phyloP scores from a whole-genome alignment of 30 jellyfish, hydroid and myxozoan genomes.

The Cassiopea xamachana region DNA sequence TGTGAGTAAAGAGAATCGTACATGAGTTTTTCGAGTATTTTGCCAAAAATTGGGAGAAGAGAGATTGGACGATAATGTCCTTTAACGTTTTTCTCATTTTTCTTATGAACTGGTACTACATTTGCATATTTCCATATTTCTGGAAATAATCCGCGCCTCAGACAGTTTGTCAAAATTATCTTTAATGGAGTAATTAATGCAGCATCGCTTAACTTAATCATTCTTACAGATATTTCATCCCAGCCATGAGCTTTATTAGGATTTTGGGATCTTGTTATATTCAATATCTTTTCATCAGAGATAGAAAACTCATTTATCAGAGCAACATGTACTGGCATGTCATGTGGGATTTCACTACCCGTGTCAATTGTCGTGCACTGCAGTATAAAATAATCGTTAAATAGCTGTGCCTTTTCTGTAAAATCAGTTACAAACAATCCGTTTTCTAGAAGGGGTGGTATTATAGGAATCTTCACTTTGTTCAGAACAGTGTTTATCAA shows the following conservation, averaged over 20 bases:
- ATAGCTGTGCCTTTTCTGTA: slow-evolving; percentile 70
- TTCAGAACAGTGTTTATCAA: slow-evolving; percentile 63
- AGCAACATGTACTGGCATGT: slow-evolving; percentile 33
- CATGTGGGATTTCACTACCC: slow-evolving; percentile 71
- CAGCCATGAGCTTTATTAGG: slow-evolving; percentile 54
- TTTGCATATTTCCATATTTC: slow-evolving; percentile 65
- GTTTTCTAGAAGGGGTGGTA: slow-evolving; percentile 73
- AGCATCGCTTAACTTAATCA: slow-evolving; percentile 66
- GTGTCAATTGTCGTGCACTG: slow-evolving; percentile 76
- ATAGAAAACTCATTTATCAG: slow-evolving; percentile 47
- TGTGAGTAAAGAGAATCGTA: slow-evolving; percentile 62
- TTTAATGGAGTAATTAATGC: slow-evolving; percentile 59
- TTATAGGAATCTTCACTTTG: slow-evolving; percentile 69
- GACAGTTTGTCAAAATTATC: slow-evolving; percentile 39
- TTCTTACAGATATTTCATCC: slow-evolving; percentile 63
- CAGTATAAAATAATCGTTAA: slow-evolving; percentile 64
- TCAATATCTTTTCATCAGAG: slow-evolving; percentile 62
- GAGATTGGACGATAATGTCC: slow-evolving; percentile 49
- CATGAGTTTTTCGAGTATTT: slow-evolving; percentile 49
- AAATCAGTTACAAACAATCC: slow-evolving; percentile 75
- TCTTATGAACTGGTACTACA: slow-evolving; percentile 59
- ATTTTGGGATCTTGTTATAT: slow-evolving; percentile 15
- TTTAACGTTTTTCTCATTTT: slow-evolving; percentile 38
- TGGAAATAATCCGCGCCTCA: slow-evolving; percentile 58
- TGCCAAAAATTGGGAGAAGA: slow-evolving; percentile 59